Evolutionary conservation across 2,797 vertebrate species (phyloP), one percentile per base, ranked within the genome.

Genomic region (Sebastes umbrosus): DNA sequence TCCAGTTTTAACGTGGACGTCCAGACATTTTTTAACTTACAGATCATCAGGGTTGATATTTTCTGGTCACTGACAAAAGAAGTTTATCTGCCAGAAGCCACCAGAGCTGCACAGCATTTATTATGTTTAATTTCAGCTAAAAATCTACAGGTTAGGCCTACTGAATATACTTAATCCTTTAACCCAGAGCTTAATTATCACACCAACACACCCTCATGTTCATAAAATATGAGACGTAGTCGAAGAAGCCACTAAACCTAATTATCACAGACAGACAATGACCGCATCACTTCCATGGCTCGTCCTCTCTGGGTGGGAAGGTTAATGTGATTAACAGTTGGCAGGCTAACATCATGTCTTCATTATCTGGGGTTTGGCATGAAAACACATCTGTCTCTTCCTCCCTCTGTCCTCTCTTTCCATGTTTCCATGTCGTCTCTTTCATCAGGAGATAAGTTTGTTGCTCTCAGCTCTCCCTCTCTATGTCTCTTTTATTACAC

Each of bases 231-330:
- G 64, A 88, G 67, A 82, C 77, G 70, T 71, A 60, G 50, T 69
- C 25, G 0, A 82, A 77, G 75, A 87, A 86, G 78, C 71, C 64
- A 75, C 68, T 16, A 83, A 88, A 90, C 86, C 75, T 84, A 77
- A 90, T 92, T 80, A 89, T 72, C 32, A n/a, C 69, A 86, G 81
- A 69, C 80, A 79, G 88, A 82, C 76, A 66, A 27, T 79, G 91
- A 93, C 79, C 24, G 32, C 87, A 86, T 87, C 85, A 39, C 66
- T 78, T 34, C 24, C 72, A 43, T 6, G 39, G 83, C 25, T 89
- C 71, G 43, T 84, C 67, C 52, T 67, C 65, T 71, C 43, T 80
- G 92, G 90, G 3, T 91, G 80, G 91, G 94, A 86, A 73, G 77
- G 73, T 84, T 88, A 70, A 90, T 80, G 55, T 3, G 18, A 75